Conservation (phyloP, 2,888 invertebrate species). For the Eulithis prunata region DNA sequence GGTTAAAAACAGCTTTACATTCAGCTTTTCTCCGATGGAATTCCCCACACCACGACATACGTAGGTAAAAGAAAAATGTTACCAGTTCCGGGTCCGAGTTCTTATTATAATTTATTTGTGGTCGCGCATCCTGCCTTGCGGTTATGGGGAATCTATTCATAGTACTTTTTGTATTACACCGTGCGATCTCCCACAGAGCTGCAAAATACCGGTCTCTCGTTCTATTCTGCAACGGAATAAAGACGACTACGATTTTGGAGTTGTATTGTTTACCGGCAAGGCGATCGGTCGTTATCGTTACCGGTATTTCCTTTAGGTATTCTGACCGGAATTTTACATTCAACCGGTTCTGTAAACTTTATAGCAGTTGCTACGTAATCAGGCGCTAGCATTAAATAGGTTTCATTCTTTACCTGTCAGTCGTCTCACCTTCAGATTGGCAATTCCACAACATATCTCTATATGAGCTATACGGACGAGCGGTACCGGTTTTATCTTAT, state of each 20-base stretch:
- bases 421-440: slow-evolving; percentile 27
- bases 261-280: not conserved
- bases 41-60: slow-evolving; percentile 4
- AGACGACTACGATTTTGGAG: not conserved
- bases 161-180: slow-evolving; percentile 6
- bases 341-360: slow-evolving; percentile 3
- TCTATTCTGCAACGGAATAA: not conserved
- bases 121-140: slow-evolving; percentile 10
- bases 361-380: slow-evolving; percentile 4
- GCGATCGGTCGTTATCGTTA: not conserved
- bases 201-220: slow-evolving; percentile 1
- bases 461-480: slow-evolving; percentile 8
- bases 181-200: not conserved
- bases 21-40: not conserved
- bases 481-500: slow-evolving; percentile 31
- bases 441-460: slow-evolving; percentile 15
- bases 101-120: slow-evolving; percentile 4
- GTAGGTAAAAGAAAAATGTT: not conserved
- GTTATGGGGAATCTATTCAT: slow-evolving; percentile 9
- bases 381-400: slow-evolving; percentile 18
- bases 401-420: slow-evolving; percentile 18
- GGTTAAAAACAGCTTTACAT: too few relatives aligned
- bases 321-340: not conserved
- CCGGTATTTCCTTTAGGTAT: slow-evolving; percentile 1
- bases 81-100: slow-evolving; percentile 1